Conservation (phyloP, 2,888 invertebrate genomes). For the Caenorhabditis zanzibari region DNA sequence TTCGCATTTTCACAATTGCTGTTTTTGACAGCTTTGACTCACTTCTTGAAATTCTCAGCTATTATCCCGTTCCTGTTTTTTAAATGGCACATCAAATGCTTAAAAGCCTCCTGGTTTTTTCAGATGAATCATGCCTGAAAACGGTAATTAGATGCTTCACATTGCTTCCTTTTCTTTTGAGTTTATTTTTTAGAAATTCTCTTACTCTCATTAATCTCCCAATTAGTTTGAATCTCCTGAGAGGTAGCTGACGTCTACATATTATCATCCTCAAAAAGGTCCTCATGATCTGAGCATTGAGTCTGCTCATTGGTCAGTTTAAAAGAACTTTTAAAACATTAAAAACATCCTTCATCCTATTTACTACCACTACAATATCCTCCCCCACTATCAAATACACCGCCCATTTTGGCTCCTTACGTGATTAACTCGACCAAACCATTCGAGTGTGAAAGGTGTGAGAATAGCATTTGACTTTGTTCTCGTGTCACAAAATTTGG, state of each 20-base stretch:
- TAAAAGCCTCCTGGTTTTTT: neutral
- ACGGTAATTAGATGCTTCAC: neutral
- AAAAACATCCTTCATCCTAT: neutral
- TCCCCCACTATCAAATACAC: neutral
- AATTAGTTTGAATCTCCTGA: neutral
- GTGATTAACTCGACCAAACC: slow-evolving; percentile 35
- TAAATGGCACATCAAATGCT: neutral
- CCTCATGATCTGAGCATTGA: slow-evolving; percentile 9
- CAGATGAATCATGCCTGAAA: neutral
- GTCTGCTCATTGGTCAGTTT: slow-evolving; percentile 31
- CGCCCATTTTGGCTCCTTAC: slow-evolving; percentile 38
- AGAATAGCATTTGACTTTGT: slow-evolving; percentile 30
- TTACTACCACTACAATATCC: neutral
- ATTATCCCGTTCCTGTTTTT: neutral
- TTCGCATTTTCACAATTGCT: too few species aligned
- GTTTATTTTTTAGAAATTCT: neutral
- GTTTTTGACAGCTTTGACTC: too few species aligned
- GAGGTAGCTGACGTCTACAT: slow-evolving; percentile 15
- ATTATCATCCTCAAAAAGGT: slow-evolving; percentile 4
- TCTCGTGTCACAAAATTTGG: neutral
- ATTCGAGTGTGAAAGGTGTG: slow-evolving; percentile 53
- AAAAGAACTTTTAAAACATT: neutral
- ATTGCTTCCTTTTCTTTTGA: neutral
- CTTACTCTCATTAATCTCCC: neutral
- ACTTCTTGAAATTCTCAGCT: neutral